These are phyloP conservation scores for Spatula clypeata DNA, from an alignment of 2,797 vertebrate genomes.

Conservation along the genomic window DNA sequence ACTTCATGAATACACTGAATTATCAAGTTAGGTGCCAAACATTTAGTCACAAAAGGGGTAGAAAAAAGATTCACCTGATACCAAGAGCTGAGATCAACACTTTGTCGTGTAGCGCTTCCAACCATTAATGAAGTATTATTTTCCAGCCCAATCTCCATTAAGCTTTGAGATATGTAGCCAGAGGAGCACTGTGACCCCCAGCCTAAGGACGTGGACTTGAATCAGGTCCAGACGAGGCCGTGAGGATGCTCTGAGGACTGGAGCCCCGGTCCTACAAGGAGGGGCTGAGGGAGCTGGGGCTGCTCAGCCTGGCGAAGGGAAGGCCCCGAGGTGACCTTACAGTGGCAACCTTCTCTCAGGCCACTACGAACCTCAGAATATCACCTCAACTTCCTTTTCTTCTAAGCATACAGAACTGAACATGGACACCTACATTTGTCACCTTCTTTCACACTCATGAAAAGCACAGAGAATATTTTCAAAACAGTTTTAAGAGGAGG, in stretches of 20 bases:
- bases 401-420: neutral
- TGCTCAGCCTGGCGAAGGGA: too few relatives aligned
- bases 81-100: neutral
- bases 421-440: neutral
- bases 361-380: neutral
- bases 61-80: neutral
- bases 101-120: neutral
- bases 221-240: too few relatives aligned
- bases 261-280: too few relatives aligned
- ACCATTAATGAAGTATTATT: neutral
- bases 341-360: neutral
- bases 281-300: too few relatives aligned
- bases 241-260: too few relatives aligned
- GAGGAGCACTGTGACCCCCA: neutral
- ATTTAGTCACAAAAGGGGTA: neutral
- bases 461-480: neutral
- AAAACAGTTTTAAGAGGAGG: neutral
- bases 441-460: neutral
- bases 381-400: constrained; percentile 13
- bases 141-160: neutral
- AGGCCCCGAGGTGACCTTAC: too few relatives aligned
- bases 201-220: too few relatives aligned
- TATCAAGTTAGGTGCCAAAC: neutral
- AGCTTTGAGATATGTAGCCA: neutral
- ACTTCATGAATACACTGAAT: neutral